Conservation (phyloP, 2,113 vertebrate species). For the Pollimyrus isidori region DNA sequence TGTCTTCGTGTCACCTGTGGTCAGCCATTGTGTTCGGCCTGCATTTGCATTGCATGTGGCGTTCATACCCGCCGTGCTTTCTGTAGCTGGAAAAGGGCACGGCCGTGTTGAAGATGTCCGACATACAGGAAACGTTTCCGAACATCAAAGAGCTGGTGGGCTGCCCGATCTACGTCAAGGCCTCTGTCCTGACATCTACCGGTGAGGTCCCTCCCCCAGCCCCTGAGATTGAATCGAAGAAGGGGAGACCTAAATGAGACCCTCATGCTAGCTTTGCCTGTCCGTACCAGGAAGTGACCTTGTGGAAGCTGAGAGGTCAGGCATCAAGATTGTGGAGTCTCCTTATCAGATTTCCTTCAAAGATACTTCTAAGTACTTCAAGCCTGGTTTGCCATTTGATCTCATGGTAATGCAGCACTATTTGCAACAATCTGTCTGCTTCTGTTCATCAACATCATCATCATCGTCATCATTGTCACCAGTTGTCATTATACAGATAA, state of each 20-base stretch:
- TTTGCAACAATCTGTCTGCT: background rate
- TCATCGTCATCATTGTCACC: background rate
- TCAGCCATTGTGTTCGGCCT: background rate
- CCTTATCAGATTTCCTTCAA: slow-evolving; percentile 76
- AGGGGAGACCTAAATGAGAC: background rate
- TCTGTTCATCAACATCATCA: background rate
- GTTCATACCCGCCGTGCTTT: background rate
- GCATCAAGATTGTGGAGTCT: slow-evolving; percentile 72
- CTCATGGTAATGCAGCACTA: slow-evolving; percentile 44
- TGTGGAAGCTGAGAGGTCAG: slow-evolving; percentile 65
- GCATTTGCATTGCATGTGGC: background rate
- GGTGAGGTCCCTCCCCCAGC: slow-evolving; percentile 36
- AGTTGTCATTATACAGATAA: background rate
- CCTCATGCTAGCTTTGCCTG: background rate
- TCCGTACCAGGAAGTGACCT: slow-evolving; percentile 74
- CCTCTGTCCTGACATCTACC: slow-evolving; percentile 57
- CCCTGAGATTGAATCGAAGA: background rate
- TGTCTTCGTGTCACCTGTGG: background rate
- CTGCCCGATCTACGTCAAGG: slow-evolving; percentile 56
- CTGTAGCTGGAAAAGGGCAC: slow-evolving; percentile 52
- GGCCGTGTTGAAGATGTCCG: slow-evolving; percentile 44
- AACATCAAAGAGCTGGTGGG: slow-evolving; percentile 45
- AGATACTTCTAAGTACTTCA: slow-evolving; percentile 71
- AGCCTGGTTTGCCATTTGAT: slow-evolving; percentile 73
- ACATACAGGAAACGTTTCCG: slow-evolving; percentile 48